Conservation (phyloP, 2,888 invertebrate species). For the Scaptomyza cyrtandrae region DNA sequence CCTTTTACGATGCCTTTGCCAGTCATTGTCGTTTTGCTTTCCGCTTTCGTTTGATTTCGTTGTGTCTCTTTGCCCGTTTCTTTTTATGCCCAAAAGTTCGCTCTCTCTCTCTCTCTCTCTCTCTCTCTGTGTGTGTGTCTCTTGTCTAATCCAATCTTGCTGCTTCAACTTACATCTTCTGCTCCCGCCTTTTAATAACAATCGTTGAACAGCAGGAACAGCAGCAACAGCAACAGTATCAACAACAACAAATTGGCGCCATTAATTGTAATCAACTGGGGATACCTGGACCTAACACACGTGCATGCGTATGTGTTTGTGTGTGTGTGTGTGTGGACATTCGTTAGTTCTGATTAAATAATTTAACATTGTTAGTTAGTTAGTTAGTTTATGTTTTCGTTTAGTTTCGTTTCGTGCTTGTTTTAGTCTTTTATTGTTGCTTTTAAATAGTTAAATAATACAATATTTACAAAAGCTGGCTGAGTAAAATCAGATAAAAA, state of each 20-base stretch:
- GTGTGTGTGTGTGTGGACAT: constrained; percentile 16
- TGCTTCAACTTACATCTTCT: not conserved
- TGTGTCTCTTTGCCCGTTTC: not conserved
- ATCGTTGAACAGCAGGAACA: constrained; percentile 30
- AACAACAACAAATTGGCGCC: constrained; percentile 73
- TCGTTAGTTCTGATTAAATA: constrained; percentile 28
- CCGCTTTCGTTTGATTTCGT: constrained; percentile 28
- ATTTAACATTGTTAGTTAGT: constrained; percentile 2
- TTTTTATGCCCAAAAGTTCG: too few species aligned
- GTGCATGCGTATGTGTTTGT: constrained; percentile 25
- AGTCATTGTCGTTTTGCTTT: constrained; percentile 57
- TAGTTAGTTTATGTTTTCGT: too few species aligned
- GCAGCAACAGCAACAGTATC: too few species aligned
- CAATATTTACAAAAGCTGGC: too few species aligned
- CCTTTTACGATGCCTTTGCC: constrained; percentile 60
- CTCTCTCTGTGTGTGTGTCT: constrained; percentile 2
- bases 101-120: constrained; percentile 17
- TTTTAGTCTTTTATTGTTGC: not conserved
- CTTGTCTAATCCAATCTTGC: constrained; percentile 10
- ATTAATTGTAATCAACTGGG: constrained; percentile 75
- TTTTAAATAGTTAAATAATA: not conserved
- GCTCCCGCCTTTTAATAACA: constrained; percentile 19
- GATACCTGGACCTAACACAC: constrained; percentile 36
- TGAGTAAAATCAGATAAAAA: too few species aligned
- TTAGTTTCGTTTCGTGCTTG: not conserved